Evolutionary conservation across 2,113 vertebrate species (phyloP).

Genomic region (Benitochromis conjunctus): DNA sequence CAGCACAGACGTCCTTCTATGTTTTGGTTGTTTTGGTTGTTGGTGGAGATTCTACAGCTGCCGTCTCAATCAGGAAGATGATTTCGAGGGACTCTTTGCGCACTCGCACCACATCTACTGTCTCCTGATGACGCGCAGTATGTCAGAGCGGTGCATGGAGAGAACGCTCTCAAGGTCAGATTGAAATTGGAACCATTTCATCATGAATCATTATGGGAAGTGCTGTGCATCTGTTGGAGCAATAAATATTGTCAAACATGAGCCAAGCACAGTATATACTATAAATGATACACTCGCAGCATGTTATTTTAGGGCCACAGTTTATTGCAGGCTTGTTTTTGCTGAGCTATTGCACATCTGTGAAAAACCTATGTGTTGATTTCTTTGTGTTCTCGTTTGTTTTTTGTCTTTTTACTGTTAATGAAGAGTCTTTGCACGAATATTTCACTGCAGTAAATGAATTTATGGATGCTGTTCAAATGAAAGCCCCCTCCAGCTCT

Average conservation of each 20-base stretch:
- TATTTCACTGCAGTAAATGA: background rate
- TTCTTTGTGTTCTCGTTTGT: background rate
- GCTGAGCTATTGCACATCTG: background rate
- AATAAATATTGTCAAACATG: constrained; percentile 58
- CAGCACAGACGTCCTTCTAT: background rate
- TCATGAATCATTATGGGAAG: constrained; percentile 53
- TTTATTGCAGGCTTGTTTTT: constrained; percentile 29
- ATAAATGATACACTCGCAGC: background rate
- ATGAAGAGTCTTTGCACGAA: background rate
- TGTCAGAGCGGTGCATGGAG: background rate
- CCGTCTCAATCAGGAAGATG: constrained; percentile 34
- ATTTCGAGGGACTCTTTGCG: background rate
- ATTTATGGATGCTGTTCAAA: background rate
- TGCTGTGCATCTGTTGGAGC: constrained; percentile 39
- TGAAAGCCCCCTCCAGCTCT: background rate
- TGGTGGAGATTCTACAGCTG: constrained; percentile 33
- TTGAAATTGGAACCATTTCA: constrained; percentile 63
- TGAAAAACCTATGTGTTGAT: background rate
- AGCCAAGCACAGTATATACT: background rate
- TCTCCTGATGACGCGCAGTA: constrained; percentile 10
- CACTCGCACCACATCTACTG: constrained; percentile 9
- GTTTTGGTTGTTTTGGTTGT: constrained; percentile 7
- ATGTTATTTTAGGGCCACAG: constrained; percentile 14
- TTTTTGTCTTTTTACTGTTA: background rate
- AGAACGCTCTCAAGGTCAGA: constrained; percentile 62